Evolutionary conservation across 2,797 vertebrate species (phyloP).

Genomic region (Paratrypauchen microcephalus): DNA sequence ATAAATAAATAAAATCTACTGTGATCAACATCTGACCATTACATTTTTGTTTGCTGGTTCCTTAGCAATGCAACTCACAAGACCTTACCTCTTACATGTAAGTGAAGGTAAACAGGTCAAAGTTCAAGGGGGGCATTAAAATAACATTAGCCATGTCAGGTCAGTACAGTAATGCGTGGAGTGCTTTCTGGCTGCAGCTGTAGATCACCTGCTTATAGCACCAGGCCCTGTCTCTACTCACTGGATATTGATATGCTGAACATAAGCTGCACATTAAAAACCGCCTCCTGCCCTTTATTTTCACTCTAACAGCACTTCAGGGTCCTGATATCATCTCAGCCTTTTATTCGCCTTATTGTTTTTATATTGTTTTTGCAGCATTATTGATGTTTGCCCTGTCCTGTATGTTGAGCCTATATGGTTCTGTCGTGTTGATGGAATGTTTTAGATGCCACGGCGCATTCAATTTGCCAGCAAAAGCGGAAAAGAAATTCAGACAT

Average conservation of each 20-base stretch:
- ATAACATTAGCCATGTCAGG: constrained; percentile 4
- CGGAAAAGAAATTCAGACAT: constrained; percentile 24
- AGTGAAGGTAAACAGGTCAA: not conserved
- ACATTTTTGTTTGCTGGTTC: not conserved
- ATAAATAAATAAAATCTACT: not conserved
- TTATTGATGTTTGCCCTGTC: constrained; percentile 24
- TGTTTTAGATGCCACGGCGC: constrained; percentile 35
- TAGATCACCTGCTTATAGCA: constrained; percentile 14
- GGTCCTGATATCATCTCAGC: constrained; percentile 28
- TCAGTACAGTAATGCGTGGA: not conserved
- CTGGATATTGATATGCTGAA: constrained; percentile 19
- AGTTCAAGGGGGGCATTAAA: not conserved
- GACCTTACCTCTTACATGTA: not conserved
- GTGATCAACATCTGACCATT: not conserved
- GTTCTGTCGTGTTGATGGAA: constrained; percentile 32
- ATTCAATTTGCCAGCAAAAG: constrained; percentile 32
- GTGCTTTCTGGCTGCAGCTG: constrained; percentile 12
- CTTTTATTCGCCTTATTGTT: constrained; percentile 52
- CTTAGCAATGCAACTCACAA: not conserved
- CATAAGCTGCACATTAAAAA: constrained; percentile 15
- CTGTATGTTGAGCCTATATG: constrained; percentile 12
- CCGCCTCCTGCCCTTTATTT: constrained; percentile 28
- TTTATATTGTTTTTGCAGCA: constrained; percentile 36
- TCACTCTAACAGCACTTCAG: constrained; percentile 9
- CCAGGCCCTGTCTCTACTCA: not conserved